Evolutionary conservation across 2,888 invertebrate genomes (phyloP).

Genomic region (Brachyopa scutellaris): DNA sequence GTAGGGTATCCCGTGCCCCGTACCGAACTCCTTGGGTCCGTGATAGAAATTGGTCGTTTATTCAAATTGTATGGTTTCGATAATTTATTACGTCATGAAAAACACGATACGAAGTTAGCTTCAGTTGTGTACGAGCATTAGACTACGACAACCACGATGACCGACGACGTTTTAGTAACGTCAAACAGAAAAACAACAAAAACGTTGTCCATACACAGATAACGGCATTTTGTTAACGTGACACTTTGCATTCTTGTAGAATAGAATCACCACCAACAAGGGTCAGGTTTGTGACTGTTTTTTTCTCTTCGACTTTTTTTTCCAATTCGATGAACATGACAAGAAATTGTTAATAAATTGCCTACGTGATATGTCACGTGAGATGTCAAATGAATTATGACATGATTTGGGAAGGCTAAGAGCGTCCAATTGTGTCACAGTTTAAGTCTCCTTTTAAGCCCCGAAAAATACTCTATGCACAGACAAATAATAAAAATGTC

Average conservation of each 20-base stretch:
- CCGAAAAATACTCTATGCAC: constrained; percentile 10
- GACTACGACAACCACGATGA: no score
- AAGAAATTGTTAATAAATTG: constrained; percentile 60
- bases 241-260: constrained; percentile 67
- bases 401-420: constrained; percentile 45
- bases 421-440: constrained; percentile 50
- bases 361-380: constrained; percentile 64
- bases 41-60: constrained; percentile 57
- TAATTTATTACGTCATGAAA: constrained; percentile 64
- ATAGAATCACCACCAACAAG: constrained; percentile 45
- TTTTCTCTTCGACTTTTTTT: background rate
- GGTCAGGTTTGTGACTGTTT: constrained; percentile 10
- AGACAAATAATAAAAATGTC: constrained; percentile 25
- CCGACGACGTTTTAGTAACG: background rate
- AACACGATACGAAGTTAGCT: constrained; percentile 44
- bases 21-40: background rate
- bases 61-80: constrained; percentile 65
- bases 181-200: background rate
- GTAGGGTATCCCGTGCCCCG: constrained; percentile 4
- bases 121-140: background rate
- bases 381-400: constrained; percentile 60
- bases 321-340: constrained; percentile 61
- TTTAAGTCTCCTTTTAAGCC: constrained; percentile 28
- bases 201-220: constrained; percentile 40
- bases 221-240: constrained; percentile 71